These are phyloP conservation scores for Lepilemur septentrionalis DNA, from an alignment of 2,797 vertebrate genomes.

Conservation along the genomic window DNA sequence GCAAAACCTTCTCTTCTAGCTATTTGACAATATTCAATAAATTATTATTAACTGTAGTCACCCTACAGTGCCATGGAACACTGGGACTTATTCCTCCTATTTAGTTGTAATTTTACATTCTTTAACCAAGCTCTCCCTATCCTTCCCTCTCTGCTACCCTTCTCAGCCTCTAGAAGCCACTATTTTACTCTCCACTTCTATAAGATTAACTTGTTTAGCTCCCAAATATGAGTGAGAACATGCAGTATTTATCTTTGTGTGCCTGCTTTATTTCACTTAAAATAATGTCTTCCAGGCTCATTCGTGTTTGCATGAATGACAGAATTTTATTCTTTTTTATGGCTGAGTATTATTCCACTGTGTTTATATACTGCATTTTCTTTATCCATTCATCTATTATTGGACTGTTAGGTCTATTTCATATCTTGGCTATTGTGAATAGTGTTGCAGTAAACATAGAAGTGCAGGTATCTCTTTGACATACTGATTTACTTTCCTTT, in stretches of 20 bases:
- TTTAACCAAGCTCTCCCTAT: background rate
- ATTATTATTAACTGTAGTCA: background rate
- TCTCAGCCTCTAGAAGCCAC: background rate
- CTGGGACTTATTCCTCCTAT: background rate
- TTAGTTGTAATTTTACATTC: background rate
- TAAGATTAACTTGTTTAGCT: background rate
- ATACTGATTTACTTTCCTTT: background rate
- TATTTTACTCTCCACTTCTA: background rate
- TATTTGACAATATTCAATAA: background rate
- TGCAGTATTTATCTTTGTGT: background rate
- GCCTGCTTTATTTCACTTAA: background rate
- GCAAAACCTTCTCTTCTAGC: background rate
- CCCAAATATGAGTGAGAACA: background rate
- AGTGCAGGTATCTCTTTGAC: background rate
- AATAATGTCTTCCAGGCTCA: background rate
- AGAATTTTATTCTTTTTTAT: background rate
- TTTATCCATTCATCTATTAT: background rate
- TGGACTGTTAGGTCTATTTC: background rate
- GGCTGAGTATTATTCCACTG: background rate
- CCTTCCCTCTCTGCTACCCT: background rate
- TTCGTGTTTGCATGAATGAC: background rate
- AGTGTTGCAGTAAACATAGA: background rate
- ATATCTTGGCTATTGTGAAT: background rate
- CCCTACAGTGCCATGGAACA: background rate
- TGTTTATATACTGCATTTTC: background rate